phyloP scores from a whole-genome alignment of 1,140 invertebrate genomes.

The Diorhabda carinulata region DNA sequence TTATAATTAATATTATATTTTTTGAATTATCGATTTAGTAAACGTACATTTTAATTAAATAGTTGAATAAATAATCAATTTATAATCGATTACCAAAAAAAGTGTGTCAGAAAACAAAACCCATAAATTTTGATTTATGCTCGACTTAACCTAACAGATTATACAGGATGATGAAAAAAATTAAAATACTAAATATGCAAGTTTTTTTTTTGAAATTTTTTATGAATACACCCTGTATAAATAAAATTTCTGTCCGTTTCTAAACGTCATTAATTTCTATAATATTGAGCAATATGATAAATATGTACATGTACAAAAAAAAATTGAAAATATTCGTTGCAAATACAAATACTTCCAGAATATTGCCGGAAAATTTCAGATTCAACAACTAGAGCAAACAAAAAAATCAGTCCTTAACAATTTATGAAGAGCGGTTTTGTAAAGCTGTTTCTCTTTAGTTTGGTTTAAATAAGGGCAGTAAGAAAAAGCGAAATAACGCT shows the following conservation, averaged over 20 bases:
- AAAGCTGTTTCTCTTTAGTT: slow-evolving; percentile 7
- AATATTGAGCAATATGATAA: slow-evolving; percentile 20
- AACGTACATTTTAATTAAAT: too few species aligned
- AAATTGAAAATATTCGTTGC: slow-evolving; percentile 3
- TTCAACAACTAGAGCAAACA: not conserved
- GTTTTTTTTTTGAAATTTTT: not conserved
- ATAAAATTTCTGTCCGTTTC: not conserved
- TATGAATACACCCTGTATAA: not conserved
- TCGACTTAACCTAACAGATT: slow-evolving; percentile 2
- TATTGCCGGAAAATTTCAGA: slow-evolving; percentile 2
- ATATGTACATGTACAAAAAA: slow-evolving; percentile 16
- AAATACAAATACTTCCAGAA: not conserved
- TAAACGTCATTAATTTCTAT: not conserved
- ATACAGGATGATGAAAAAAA: not conserved
- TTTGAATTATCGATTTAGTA: too few species aligned
- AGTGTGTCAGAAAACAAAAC: too few species aligned
- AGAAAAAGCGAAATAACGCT: not conserved
- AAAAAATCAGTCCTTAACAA: slow-evolving; percentile 22
- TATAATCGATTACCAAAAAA: too few species aligned
- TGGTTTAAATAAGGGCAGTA: slow-evolving; percentile 13
- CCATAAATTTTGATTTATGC: not conserved
- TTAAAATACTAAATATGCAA: not conserved
- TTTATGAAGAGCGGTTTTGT: slow-evolving; percentile 4
- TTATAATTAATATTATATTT: too few species aligned
- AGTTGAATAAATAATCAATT: too few species aligned